Conservation (phyloP, 2,113 vertebrate genomes). For the Paratilapia polleni region DNA sequence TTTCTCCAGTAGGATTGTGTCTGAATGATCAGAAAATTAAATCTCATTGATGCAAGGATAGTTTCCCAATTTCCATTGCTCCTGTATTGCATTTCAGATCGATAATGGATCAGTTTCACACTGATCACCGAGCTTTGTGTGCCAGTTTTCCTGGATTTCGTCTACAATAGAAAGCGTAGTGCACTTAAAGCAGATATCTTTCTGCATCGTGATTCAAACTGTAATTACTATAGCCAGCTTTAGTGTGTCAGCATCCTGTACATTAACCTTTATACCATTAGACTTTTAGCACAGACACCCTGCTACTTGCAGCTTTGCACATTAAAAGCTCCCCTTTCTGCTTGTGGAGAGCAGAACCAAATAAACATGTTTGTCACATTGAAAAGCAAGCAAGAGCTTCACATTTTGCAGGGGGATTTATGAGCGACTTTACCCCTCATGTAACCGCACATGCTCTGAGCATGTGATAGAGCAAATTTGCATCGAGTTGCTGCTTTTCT, state of each 20-base stretch:
- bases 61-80: background rate
- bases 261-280: constrained; percentile 19
- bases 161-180: background rate
- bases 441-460: background rate
- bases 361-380: background rate
- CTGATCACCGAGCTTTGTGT: background rate
- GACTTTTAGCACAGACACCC: background rate
- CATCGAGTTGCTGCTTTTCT: constrained; percentile 21
- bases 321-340: background rate
- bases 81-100: background rate
- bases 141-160: background rate
- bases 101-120: background rate
- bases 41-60: background rate
- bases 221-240: background rate
- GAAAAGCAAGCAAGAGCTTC: background rate
- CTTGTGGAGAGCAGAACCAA: background rate
- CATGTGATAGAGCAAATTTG: constrained; percentile 22
- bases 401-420: background rate
- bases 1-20: background rate
- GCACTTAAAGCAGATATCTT: background rate
- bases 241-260: constrained; percentile 7
- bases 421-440: background rate
- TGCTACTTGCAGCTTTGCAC: background rate
- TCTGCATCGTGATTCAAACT: background rate
- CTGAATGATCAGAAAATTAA: background rate